Conservation (phyloP, 2,113 vertebrate species). For the Ariopsis seemanni region DNA sequence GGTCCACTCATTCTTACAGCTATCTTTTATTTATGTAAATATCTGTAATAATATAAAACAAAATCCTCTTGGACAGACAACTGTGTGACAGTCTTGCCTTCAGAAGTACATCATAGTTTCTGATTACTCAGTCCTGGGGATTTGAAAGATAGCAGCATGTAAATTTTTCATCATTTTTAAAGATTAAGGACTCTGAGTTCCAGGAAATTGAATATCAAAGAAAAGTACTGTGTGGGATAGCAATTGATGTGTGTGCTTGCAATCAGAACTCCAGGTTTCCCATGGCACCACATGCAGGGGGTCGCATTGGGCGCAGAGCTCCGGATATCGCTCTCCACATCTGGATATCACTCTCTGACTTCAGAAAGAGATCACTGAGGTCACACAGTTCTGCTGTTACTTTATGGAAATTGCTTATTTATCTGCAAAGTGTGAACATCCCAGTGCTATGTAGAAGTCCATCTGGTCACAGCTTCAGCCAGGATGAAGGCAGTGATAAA, state of each 20-base stretch:
- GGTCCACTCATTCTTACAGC: background rate
- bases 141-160: background rate
- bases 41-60: background rate
- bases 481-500: slow-evolving; percentile 15
- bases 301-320: slow-evolving; percentile 56
- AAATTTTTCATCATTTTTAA: background rate
- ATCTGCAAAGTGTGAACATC: slow-evolving; percentile 53
- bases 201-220: slow-evolving; percentile 19
- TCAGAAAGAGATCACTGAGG: slow-evolving; percentile 45
- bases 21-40: background rate
- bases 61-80: background rate
- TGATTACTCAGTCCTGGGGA: background rate
- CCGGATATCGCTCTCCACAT: slow-evolving; percentile 51
- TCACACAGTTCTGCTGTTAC: slow-evolving; percentile 61
- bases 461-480: slow-evolving; percentile 53
- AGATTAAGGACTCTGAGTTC: background rate
- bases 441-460: slow-evolving; percentile 58
- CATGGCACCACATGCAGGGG: slow-evolving; percentile 27
- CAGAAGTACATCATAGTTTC: background rate
- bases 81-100: background rate
- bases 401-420: slow-evolving; percentile 60
- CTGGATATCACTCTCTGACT: slow-evolving; percentile 35
- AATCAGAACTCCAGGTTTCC: slow-evolving; percentile 47
- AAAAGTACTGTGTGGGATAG: slow-evolving; percentile 16
- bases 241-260: slow-evolving; percentile 36